Percentiles rank a stretch among this genome's conserved stretches.
Evolutionary conservation across 2,113 vertebrate genomes (phyloP).

Genomic region (Vidua chalybeata): DNA sequence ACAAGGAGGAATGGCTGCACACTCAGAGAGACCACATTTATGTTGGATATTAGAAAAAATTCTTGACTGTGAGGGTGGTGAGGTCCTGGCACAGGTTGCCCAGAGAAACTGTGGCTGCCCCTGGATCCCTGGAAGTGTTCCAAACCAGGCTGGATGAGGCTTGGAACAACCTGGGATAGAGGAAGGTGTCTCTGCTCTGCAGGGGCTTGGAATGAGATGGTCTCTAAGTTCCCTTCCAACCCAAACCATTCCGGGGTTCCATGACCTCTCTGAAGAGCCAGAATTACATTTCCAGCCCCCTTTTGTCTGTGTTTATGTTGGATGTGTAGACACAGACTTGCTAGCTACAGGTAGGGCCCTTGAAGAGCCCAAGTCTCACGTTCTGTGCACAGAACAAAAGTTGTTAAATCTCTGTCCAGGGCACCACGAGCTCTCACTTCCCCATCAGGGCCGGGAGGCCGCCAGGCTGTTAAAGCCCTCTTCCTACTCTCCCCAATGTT

Average conservation of each 20-base stretch:
- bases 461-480: slow-evolving; percentile 26
- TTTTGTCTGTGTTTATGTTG: fast-evolving
- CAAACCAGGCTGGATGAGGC: fast-evolving
- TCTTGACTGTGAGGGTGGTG: fast-evolving
- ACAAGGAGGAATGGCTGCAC: neutral
- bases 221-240: neutral
- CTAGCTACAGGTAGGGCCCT: neutral
- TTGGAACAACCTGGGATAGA: fast-evolving
- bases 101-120: neutral
- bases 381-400: neutral
- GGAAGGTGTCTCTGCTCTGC: neutral
- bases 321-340: too few species aligned
- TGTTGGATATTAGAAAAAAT: too few species aligned
- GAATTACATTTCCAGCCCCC: neutral
- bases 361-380: neutral
- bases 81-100: neutral
- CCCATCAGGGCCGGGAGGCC: slow-evolving; percentile 27
- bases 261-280: neutral
- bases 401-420: neutral
- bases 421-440: neutral
- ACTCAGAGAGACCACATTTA: neutral
- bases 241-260: neutral
- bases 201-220: fast-evolving
- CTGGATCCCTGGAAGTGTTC: neutral
- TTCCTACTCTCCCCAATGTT: slow-evolving; percentile 60